A percentile compares a stretch with the other conserved stretches of the same genome.
These are phyloP conservation scores for Corythornis cristatus DNA, from an alignment of 2,113 vertebrate genomes.

Conservation along the genomic window DNA sequence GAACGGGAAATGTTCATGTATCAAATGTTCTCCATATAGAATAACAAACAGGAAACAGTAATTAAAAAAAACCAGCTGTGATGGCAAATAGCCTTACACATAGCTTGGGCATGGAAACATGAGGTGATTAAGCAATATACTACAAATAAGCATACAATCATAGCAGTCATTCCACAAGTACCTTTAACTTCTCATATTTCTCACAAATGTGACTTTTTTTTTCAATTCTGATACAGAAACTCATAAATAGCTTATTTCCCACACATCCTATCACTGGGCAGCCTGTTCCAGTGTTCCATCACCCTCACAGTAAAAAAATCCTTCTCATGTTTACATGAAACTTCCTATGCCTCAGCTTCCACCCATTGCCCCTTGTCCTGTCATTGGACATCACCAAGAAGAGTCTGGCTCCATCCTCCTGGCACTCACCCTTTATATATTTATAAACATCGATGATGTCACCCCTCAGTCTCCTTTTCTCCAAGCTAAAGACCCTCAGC, in stretches of 20 bases:
- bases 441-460: too few species aligned
- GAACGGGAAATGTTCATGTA: background rate
- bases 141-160: background rate
- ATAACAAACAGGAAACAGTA: slow-evolving; percentile 30
- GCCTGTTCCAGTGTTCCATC: too few species aligned
- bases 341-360: too few species aligned
- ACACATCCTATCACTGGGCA: too few species aligned
- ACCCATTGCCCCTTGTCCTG: too few species aligned
- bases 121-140: background rate
- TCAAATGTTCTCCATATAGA: background rate
- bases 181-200: background rate
- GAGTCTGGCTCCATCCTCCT: too few species aligned
- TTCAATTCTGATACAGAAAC: background rate
- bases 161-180: background rate
- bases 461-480: too few species aligned
- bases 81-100: background rate
- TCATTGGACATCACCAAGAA: too few species aligned
- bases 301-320: too few species aligned
- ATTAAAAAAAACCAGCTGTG: background rate
- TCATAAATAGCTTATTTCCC: background rate
- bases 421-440: too few species aligned
- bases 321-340: too few species aligned
- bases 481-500: too few species aligned
- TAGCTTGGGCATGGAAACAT: background rate
- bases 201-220: background rate